These are phyloP conservation scores for Mormyrops attenuatus DNA, from an alignment of 2,797 vertebrate species.

Conservation along the genomic window DNA sequence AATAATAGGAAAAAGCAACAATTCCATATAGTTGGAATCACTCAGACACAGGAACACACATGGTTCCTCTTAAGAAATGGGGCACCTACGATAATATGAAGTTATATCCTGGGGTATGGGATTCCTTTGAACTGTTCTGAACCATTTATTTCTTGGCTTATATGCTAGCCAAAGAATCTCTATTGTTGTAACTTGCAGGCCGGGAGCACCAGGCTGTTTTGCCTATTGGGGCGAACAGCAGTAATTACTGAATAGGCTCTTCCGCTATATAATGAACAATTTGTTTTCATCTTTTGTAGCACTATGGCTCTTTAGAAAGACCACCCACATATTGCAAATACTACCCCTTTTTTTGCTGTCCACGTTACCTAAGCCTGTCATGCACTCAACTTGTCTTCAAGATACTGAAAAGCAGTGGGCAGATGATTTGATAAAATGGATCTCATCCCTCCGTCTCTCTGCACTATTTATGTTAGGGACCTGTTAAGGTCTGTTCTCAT, in stretches of 20 bases:
- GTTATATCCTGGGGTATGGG: background rate
- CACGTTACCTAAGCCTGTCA: conserved; percentile 7
- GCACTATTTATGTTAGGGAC: background rate
- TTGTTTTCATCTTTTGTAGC: background rate
- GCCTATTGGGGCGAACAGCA: background rate
- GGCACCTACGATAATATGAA: background rate
- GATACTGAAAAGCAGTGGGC: background rate
- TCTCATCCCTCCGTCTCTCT: background rate
- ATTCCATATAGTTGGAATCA: background rate
- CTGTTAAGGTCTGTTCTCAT: background rate
- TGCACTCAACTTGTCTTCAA: conserved; percentile 23
- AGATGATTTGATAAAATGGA: background rate
- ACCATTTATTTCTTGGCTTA: background rate
- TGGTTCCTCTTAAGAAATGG: background rate
- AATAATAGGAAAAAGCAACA: background rate
- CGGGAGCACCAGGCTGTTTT: background rate
- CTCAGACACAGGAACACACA: background rate
- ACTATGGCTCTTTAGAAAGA: background rate
- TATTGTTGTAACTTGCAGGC: background rate
- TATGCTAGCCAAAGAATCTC: background rate
- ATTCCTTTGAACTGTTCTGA: background rate
- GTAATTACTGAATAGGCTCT: background rate
- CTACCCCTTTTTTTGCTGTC: conserved; percentile 29
- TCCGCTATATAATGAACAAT: background rate
- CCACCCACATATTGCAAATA: conserved; percentile 31